phyloP scores from a whole-genome alignment of 2,113 vertebrate species.

The Synchiropus splendidus region DNA sequence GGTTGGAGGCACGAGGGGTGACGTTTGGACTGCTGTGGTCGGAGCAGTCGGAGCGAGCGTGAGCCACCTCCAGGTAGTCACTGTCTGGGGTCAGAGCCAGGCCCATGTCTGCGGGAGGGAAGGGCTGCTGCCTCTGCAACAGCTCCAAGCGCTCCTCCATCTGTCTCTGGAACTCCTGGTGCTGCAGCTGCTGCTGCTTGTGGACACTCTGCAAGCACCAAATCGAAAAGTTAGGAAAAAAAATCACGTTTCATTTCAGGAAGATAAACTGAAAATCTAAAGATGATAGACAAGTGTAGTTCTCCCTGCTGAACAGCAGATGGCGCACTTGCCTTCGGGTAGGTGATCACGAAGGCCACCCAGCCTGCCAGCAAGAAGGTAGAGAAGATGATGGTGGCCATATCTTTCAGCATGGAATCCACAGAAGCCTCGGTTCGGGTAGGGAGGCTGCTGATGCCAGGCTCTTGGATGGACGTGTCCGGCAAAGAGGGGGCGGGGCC shows the following conservation, averaged over 20 bases:
- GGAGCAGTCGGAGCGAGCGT: slow-evolving; percentile 73
- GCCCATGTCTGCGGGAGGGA: slow-evolving; percentile 64
- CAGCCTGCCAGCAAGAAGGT: slow-evolving; percentile 92
- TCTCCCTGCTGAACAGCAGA: slow-evolving; percentile 1
- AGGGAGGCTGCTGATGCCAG: slow-evolving; percentile 28
- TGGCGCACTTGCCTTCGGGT: slow-evolving; percentile 77
- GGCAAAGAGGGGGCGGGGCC: slow-evolving; percentile 48
- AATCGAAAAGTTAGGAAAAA: background rate
- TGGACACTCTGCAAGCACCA: slow-evolving; percentile 71
- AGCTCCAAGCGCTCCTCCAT: slow-evolving; percentile 88
- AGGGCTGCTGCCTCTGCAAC: slow-evolving; percentile 82
- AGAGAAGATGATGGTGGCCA: slow-evolving; percentile 92
- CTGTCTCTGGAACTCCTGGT: slow-evolving; percentile 83
- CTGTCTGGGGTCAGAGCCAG: slow-evolving; percentile 51
- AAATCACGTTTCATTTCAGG: no score
- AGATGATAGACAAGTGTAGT: background rate
- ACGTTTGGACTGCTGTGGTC: slow-evolving; percentile 81
- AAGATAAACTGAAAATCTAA: no score
- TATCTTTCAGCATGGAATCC: slow-evolving; percentile 91
- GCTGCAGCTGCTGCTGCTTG: slow-evolving; percentile 85
- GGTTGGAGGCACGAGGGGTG: slow-evolving; percentile 88
- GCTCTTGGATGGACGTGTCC: slow-evolving; percentile 75
- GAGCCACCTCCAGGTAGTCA: slow-evolving; percentile 73
- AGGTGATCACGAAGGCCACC: slow-evolving; percentile 94
- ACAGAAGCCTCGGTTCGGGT: slow-evolving; percentile 75